Evolutionary conservation across 2,888 invertebrate species (phyloP), one percentile per base, ranked within the genome.

Genomic region (Aporophyla nigra): DNA sequence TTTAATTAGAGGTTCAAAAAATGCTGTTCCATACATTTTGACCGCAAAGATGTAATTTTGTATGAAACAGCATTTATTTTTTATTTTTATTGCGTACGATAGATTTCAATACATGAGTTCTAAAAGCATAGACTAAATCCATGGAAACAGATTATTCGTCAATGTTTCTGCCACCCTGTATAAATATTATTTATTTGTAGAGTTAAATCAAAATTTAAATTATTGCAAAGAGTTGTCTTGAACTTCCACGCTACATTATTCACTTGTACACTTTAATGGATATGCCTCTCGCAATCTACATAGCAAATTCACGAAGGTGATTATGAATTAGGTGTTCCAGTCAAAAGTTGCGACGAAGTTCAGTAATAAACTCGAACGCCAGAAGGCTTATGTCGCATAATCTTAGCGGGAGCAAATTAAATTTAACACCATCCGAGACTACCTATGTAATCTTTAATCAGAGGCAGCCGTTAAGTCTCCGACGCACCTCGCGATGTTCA

Each of bases 381-480:
- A 86, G 79, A 84, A 83, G 83, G 89, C 90, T 91, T 88, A 89
- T 82, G 78, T 87, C 76, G 83, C 86, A 90, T 91, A 89, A 91
- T 91, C 91, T 90, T 87, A 85, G 88, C 84, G 82, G 86, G 84
- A 76, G 84, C 84, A 92, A 93, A 93, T 94, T 93, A 92, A 93
- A 93, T 93, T 93, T 89, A 91, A 92, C 91, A 88, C 87, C 90
- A 86, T 89, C 85, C 81, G 56, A 87, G 88, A 85, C 89, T 89
- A 88, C 90, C 87, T 89, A 90, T 90, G 91, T 93, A 91, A 93
- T 93, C 92, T 92, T 93, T 92, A 93, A 93, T 92, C 92, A 92
- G 89, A 84, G 86, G 81, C 85, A 83, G 88, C 87, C 87, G 88
- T 92, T 91, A 92, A 92, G 88, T 87, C 88, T 86, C 85, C 87